Conservation (phyloP, 2,888 invertebrate species). For the Exocentrus adspersus region DNA sequence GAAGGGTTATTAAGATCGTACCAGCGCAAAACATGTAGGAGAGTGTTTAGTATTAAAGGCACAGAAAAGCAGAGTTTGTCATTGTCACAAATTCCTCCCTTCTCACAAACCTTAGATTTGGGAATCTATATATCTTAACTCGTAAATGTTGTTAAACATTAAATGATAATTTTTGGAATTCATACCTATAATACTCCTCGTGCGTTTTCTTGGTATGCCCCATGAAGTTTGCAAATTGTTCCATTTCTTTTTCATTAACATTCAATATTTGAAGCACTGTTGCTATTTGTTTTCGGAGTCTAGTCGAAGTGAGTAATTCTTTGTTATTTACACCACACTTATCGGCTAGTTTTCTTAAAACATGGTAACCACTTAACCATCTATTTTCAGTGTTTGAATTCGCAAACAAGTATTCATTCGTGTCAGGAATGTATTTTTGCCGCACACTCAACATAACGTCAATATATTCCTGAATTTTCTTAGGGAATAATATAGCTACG, state of each 20-base stretch:
- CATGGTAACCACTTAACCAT: slow-evolving; percentile 42
- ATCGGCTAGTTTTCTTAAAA: slow-evolving; percentile 42
- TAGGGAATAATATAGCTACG: slow-evolving; percentile 41
- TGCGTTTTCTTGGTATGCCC: slow-evolving; percentile 48
- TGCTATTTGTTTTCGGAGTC: slow-evolving; percentile 46
- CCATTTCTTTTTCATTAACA: slow-evolving; percentile 40
- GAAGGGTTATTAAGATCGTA: too few relatives aligned
- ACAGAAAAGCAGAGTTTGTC: too few relatives aligned
- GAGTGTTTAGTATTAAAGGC: too few relatives aligned
- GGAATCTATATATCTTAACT: too few relatives aligned
- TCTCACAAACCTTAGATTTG: too few relatives aligned
- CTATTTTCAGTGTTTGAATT: slow-evolving; percentile 34
- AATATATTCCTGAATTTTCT: slow-evolving; percentile 31
- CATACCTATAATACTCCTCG: slow-evolving; percentile 41
- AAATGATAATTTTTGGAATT: background rate
- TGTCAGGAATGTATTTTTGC: slow-evolving; percentile 30
- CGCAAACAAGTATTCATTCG: slow-evolving; percentile 46
- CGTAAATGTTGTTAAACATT: background rate
- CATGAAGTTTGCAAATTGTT: slow-evolving; percentile 49
- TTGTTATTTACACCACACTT: slow-evolving; percentile 35
- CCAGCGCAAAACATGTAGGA: too few relatives aligned
- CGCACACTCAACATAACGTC: slow-evolving; percentile 25
- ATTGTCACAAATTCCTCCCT: background rate
- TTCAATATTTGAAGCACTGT: slow-evolving; percentile 38
- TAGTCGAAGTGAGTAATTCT: slow-evolving; percentile 41